Percentiles rank a stretch among this genome's conserved stretches.
phyloP scores from a whole-genome alignment of 35 echinoderm and acorn worm genomes.

The Ophiothrix spiculata region DNA sequence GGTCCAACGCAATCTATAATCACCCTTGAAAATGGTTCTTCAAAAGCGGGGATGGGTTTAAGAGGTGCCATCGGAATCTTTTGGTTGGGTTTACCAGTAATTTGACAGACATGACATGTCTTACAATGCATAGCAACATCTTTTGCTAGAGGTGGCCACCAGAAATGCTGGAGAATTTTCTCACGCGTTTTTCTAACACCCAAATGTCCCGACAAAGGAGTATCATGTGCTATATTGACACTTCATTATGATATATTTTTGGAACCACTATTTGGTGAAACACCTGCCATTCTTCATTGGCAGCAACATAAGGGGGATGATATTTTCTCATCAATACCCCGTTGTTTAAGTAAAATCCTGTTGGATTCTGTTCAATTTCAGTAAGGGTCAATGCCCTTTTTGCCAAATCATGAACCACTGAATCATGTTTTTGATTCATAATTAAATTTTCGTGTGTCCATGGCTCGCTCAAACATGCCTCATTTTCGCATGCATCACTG shows the following conservation, averaged over 20 bases:
- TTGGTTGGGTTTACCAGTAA: constrained; percentile 56
- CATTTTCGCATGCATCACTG: too few species aligned
- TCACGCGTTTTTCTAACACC: constrained; percentile 50
- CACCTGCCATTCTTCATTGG: constrained; percentile 47
- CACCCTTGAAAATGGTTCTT: constrained; percentile 50
- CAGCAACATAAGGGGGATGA: constrained; percentile 31
- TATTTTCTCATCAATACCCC: constrained; percentile 69
- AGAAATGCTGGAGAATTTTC: constrained; percentile 51
- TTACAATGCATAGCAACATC: constrained; percentile 36
- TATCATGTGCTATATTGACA: constrained; percentile 41
- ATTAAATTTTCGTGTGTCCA: background rate
- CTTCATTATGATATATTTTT: constrained; percentile 8
- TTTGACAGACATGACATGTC: constrained; percentile 53
- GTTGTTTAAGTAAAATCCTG: constrained; percentile 36
- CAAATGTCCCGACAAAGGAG: constrained; percentile 35
- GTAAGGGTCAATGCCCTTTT: background rate
- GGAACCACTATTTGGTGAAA: constrained; percentile 63
- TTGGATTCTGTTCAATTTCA: constrained; percentile 1
- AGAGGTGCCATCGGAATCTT: constrained; percentile 29
- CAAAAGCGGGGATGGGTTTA: constrained; percentile 44
- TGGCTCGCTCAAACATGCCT: too few species aligned
- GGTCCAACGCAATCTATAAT: constrained; percentile 66
- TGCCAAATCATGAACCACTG: background rate
- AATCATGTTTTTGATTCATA: constrained; percentile 36
- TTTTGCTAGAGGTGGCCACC: constrained; percentile 38